Evolutionary conservation across 2,797 vertebrate genomes (phyloP).

Genomic region (Anisognathus igniventris): DNA sequence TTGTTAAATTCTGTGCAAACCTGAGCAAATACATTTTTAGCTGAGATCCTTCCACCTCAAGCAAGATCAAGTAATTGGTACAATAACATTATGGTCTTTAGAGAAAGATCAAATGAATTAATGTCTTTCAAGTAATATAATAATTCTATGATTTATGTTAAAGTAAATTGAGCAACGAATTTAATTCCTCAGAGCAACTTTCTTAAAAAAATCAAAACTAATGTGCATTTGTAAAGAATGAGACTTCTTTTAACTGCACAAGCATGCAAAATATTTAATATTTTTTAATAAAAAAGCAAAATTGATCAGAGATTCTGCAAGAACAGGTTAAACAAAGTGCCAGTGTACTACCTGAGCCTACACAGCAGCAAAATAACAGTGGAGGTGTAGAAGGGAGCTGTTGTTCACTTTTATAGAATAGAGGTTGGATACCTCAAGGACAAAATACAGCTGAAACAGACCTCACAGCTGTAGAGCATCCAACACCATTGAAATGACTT

Average conservation of each 20-base stretch:
- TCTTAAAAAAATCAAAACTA: background rate
- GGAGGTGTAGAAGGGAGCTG: background rate
- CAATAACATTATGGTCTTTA: slow-evolving; percentile 24
- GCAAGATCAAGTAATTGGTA: slow-evolving; percentile 52
- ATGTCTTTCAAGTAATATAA: slow-evolving; percentile 28
- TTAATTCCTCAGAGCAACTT: background rate
- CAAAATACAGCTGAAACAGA: background rate
- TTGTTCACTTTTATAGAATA: background rate
- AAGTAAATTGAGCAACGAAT: slow-evolving; percentile 16
- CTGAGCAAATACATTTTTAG: background rate
- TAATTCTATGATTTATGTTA: background rate
- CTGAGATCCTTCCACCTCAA: slow-evolving; percentile 38
- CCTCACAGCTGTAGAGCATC: background rate
- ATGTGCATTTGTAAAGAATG: background rate
- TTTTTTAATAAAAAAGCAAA: background rate
- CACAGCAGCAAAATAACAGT: background rate
- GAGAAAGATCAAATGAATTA: slow-evolving; percentile 49
- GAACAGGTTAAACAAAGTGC: background rate
- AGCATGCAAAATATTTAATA: background rate
- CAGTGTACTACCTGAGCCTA: background rate
- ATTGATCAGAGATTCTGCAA: background rate
- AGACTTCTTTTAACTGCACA: background rate
- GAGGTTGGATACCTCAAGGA: background rate
- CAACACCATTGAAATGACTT: background rate
- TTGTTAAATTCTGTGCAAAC: slow-evolving; percentile 14